Evolutionary conservation across 2,797 vertebrate genomes (phyloP), one percentile per base, ranked within the genome.

Genomic region (Bryconaethiops microstoma): DNA sequence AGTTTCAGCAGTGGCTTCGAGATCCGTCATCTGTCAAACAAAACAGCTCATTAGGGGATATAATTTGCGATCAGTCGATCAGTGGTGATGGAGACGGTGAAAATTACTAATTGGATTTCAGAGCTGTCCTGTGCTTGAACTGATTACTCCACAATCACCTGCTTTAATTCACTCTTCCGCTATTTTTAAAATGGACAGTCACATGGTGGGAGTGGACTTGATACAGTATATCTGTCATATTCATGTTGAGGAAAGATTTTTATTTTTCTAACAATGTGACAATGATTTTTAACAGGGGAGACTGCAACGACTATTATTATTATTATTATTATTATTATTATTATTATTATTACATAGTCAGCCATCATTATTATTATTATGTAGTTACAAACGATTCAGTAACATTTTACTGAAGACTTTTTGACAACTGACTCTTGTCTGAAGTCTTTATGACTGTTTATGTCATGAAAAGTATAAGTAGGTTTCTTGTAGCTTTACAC

Each of bases 1-100:
- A 23, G 54, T 69, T 79, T 79, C 55, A 57, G 64, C 7, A 74
- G 69, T 79, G 1, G 62, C 48, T 69, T 69, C 39, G 69, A 40
- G 54, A 69, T 75, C 70, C 14, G 52, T 70, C 14, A 54, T 48
- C 63, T 74, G 45, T 64, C 76, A 39, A 68, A 57, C 63, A 57
- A n/a, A 45, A 67, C 17, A 77, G 76, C 25, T 76, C 60, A 63
- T 69, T 54, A 67, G 17, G 35, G 25, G 48, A 64, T 48, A 40
- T 78, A 23, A 52, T 77, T 79, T 73, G 42, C 50, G 40, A 64
- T 72, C 21, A 16, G 55, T 40, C 12, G 55, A 14, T 60, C 19
- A 76, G 65, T 25, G 68, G 50, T 79, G 40, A 80, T 5, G 71
- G 42, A 29, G 45, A 42, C 21, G 35, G 16, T 35, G 12, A 67